Evolutionary conservation across 2,888 invertebrate genomes (phyloP).

Genomic region (Syritta pipiens): DNA sequence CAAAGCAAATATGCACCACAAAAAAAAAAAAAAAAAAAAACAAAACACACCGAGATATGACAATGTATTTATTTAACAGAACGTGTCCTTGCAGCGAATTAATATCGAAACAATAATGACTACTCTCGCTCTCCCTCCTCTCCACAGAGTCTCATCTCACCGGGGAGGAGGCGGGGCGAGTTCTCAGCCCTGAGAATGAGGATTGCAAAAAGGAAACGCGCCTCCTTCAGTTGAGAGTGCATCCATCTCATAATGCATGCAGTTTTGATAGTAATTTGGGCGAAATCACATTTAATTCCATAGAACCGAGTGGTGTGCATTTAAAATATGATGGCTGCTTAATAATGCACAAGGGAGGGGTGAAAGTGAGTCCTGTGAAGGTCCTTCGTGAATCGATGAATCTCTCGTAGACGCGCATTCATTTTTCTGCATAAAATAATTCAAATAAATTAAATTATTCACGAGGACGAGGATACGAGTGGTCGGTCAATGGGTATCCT

Average conservation of each 20-base stretch:
- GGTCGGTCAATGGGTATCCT: conserved; percentile 10
- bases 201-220: conserved; percentile 5
- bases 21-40: conserved; percentile 16
- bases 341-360: conserved; percentile 37
- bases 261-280: conserved; percentile 59
- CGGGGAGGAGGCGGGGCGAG: not conserved
- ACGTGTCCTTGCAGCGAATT: conserved; percentile 65
- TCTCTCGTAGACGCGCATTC: conserved; percentile 1
- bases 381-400: conserved; percentile 43
- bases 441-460: conserved; percentile 61
- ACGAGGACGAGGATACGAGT: conserved; percentile 21
- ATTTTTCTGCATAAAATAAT: conserved; percentile 28
- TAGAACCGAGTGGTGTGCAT: conserved; percentile 45
- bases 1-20: conserved; percentile 46
- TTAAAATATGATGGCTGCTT: conserved; percentile 18
- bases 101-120: conserved; percentile 64
- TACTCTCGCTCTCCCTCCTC: too few relatives aligned
- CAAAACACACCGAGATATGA: conserved; percentile 33
- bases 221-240: too few relatives aligned
- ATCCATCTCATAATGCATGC: conserved; percentile 58
- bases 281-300: conserved; percentile 51
- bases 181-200: too few relatives aligned
- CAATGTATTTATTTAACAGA: conserved; percentile 64
- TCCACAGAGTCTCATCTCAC: conserved; percentile 28
- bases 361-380: conserved; percentile 15